Conservation (phyloP, 2,888 invertebrate genomes). For the Ophion ellenae region DNA sequence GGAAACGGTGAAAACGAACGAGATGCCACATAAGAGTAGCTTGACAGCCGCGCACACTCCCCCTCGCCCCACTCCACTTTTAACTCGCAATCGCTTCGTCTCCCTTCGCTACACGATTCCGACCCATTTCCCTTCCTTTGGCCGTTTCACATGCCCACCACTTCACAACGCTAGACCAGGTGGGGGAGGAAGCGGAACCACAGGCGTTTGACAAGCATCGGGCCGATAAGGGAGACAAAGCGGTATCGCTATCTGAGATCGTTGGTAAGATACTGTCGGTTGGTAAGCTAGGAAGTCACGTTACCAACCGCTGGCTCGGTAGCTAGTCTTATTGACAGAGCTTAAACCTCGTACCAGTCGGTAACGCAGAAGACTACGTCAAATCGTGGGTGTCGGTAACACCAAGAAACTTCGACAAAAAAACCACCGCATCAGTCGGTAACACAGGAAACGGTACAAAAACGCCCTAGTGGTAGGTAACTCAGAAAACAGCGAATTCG, state of each 20-base stretch:
- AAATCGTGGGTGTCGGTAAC: too few relatives aligned
- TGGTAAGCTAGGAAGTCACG: background rate
- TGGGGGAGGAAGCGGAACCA: background rate
- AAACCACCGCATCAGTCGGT: background rate
- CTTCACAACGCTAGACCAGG: background rate
- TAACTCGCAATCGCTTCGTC: slow-evolving; percentile 31
- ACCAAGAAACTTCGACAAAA: too few relatives aligned
- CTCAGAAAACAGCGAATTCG: too few relatives aligned
- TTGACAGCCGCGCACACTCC: slow-evolving; percentile 67
- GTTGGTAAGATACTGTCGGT: background rate
- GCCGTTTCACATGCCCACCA: slow-evolving; percentile 22
- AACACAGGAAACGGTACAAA: background rate
- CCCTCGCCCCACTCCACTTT: slow-evolving; percentile 33
- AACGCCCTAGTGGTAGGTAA: background rate
- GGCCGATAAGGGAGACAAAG: background rate
- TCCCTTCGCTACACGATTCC: slow-evolving; percentile 35
- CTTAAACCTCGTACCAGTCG: background rate
- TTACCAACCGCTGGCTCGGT: background rate
- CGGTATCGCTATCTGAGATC: background rate
- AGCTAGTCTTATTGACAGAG: background rate
- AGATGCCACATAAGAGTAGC: slow-evolving; percentile 69
- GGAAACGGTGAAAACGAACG: slow-evolving; percentile 58
- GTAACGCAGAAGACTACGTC: too few relatives aligned
- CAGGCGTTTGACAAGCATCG: slow-evolving; percentile 13
- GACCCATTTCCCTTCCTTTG: slow-evolving; percentile 53